phyloP scores from a whole-genome alignment of 2,888 invertebrate species.

The Campoplex capitator region DNA sequence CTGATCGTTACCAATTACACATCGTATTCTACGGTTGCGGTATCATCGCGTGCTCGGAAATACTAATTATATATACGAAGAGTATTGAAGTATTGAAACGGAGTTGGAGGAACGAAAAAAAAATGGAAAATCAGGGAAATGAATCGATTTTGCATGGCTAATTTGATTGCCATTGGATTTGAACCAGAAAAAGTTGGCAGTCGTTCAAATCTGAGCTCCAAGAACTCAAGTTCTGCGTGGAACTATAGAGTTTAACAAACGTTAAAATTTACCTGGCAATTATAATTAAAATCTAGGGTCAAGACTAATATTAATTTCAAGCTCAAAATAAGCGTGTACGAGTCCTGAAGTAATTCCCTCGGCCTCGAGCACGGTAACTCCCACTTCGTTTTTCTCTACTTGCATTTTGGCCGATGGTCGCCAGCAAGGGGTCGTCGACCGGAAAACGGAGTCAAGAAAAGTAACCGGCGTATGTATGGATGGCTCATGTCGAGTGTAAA shows the following conservation, averaged over 20 bases:
- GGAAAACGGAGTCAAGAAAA: conserved; percentile 72
- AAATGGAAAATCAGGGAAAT: background rate
- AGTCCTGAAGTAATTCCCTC: background rate
- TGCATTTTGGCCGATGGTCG: conserved; percentile 57
- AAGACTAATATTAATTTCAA: background rate
- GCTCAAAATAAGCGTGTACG: background rate
- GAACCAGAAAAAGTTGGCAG: background rate
- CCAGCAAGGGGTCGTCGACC: conserved; percentile 74
- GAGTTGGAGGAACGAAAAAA: background rate
- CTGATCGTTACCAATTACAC: conserved; percentile 56
- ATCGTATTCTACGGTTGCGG: conserved; percentile 12
- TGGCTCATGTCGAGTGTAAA: background rate
- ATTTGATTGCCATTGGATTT: conserved; percentile 12
- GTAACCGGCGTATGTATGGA: conserved; percentile 29
- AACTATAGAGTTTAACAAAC: background rate
- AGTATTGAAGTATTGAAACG: conserved; percentile 18
- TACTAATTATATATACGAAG: conserved; percentile 44
- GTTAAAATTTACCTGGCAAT: background rate
- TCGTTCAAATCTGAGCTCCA: background rate
- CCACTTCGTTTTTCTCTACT: conserved; percentile 22
- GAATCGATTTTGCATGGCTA: background rate
- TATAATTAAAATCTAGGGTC: background rate
- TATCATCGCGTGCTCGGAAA: conserved; percentile 56
- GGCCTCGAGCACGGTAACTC: background rate
- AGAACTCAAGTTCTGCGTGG: background rate